Base-by-base conservation (phyloP, 2,113 vertebrate species). In the Brachyhypopomus gauderio region DNA sequence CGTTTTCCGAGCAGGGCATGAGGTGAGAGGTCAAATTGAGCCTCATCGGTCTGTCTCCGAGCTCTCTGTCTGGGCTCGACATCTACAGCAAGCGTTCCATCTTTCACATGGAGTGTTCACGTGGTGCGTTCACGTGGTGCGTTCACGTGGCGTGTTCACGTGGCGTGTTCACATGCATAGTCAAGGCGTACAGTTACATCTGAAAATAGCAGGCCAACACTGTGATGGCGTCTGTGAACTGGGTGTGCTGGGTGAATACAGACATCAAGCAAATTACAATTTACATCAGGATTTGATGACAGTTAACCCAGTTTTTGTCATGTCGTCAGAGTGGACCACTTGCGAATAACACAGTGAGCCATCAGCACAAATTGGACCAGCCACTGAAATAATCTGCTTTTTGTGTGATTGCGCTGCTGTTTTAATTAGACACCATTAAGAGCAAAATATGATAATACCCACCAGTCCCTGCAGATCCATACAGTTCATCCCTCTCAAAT, bases 391-490 rank as follows among this genome's bases (percentile, higher is more conserved):
- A 88, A 90, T 89, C 89, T 86, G 77, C 85, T 85, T 87, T 88
- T 81, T 73, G 25, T 82, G 48, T 62, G 52, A 79, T 76, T 82
- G 82, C 70, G 84, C 88, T 87, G 86, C 82, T 88, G 80, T 84
- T 84, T 81, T 67, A 87, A 88, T 87, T 8, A 3, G 78, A 82
- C 85, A 87, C 89, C 87, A 87, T 90, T 91, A 87, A 89, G 76
- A 73, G 22, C 52, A 75, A 86, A 83, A 78, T 88, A 75, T 67
- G 55, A 30, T 70, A 79, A 72, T 80, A 80, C 22, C 0, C 72
- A 79, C 66, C 30, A 56, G 64, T 22, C 22, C 30, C 38, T 41
- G 70, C 60, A 52, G 27, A 55, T 34, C 52, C 64, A 25, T 45
- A 41, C 12, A 20, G 69, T 78, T 74, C 16, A 12, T 52, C 70